Evolutionary conservation across 2,113 vertebrate genomes (phyloP).

Genomic region (Melanotaenia duboulayi): DNA sequence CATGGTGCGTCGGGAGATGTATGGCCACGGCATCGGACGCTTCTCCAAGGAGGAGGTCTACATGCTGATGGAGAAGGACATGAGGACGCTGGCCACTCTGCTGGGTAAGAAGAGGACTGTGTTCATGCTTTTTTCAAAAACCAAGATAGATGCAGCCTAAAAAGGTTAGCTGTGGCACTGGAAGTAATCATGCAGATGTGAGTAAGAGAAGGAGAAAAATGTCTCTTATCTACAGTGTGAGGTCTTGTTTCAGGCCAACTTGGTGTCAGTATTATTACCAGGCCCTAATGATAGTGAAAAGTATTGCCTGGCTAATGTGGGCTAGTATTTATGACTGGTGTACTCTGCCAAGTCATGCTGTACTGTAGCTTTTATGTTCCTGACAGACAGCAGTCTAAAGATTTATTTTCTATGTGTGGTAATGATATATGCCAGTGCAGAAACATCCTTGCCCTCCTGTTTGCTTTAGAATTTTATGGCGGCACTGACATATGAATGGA

Average conservation of each 20-base stretch:
- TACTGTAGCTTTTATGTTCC: too few species aligned
- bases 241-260: too few species aligned
- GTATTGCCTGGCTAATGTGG: too few species aligned
- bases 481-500: background rate
- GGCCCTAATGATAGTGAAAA: too few species aligned
- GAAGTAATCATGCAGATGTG: too few species aligned
- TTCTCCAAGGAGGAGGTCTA: conserved; percentile 96
- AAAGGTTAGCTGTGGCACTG: background rate
- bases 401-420: too few species aligned
- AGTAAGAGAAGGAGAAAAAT: too few species aligned
- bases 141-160: background rate
- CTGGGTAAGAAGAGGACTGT: conserved; percentile 82
- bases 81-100: conserved; percentile 93
- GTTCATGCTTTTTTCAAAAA: background rate
- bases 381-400: too few species aligned
- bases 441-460: background rate
- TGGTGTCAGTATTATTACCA: too few species aligned
- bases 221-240: too few species aligned
- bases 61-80: conserved; percentile 96
- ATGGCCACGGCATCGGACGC: conserved; percentile 94
- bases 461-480: conserved; percentile 1
- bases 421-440: background rate
- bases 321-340: too few species aligned
- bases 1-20: conserved; percentile 96
- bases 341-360: too few species aligned